These are phyloP conservation scores for Bombycilla garrulus DNA, from an alignment of 2,113 vertebrate genomes.

Conservation along the genomic window DNA sequence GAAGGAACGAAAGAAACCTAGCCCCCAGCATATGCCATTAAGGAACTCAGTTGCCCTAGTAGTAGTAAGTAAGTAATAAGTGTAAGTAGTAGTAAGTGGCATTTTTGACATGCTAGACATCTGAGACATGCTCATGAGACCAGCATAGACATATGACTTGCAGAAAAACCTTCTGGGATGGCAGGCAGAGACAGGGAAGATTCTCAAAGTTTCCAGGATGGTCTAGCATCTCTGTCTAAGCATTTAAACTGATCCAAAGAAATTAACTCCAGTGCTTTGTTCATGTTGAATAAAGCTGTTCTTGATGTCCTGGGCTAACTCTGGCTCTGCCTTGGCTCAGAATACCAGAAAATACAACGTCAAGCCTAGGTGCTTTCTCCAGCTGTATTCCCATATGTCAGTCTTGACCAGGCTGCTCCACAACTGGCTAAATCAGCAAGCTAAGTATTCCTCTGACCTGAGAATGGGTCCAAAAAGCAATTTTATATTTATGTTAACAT, in stretches of 20 bases:
- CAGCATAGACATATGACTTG: not conserved
- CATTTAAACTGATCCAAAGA: not conserved
- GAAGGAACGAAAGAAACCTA: too few species aligned
- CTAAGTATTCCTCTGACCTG: slow-evolving; percentile 24
- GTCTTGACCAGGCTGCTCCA: slow-evolving; percentile 21
- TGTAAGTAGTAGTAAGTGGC: not conserved
- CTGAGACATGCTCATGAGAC: not conserved
- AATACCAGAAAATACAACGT: slow-evolving; percentile 47
- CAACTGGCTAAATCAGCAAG: slow-evolving; percentile 11
- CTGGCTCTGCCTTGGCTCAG: slow-evolving; percentile 9
- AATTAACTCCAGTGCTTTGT: not conserved
- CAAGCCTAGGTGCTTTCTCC: slow-evolving; percentile 21
- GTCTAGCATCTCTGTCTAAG: not conserved
- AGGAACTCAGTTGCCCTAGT: not conserved
- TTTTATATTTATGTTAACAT: not conserved
- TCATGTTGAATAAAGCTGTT: not conserved
- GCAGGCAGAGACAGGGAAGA: not conserved
- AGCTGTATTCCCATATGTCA: slow-evolving; percentile 40
- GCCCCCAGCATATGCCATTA: not conserved
- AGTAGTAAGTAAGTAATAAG: not conserved
- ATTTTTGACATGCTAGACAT: not conserved
- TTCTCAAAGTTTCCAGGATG: not conserved
- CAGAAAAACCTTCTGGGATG: not conserved
- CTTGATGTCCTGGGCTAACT: not conserved
- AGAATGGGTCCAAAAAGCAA: not conserved